Percentiles rank a stretch among this genome's conserved stretches.
phyloP scores from a whole-genome alignment of 2,888 invertebrate species.

The Shargacucullia verbasci region DNA sequence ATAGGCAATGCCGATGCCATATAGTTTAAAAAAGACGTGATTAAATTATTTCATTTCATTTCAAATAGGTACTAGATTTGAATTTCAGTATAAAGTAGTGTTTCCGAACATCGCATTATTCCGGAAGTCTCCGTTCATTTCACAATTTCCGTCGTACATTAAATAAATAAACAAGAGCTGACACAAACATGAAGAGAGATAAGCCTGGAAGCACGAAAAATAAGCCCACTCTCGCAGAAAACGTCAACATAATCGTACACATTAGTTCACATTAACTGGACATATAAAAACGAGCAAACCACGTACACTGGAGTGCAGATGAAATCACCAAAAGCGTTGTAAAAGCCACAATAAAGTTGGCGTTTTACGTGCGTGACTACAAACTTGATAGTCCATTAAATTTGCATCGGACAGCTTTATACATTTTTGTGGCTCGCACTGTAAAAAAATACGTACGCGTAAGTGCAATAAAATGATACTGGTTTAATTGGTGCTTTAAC shows the following conservation, averaged over 20 bases:
- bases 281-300: slow-evolving; percentile 48
- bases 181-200: slow-evolving; percentile 34
- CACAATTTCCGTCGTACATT: slow-evolving; percentile 25
- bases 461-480: slow-evolving; percentile 38
- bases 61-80: too few relatives aligned
- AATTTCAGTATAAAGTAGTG: background rate
- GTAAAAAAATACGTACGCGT: slow-evolving; percentile 38
- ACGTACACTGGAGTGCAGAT: slow-evolving; percentile 42
- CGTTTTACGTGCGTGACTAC: slow-evolving; percentile 67
- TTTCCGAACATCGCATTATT: background rate
- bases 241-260: slow-evolving; percentile 51
- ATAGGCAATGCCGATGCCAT: too few relatives aligned
- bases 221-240: slow-evolving; percentile 32
- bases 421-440: slow-evolving; percentile 58
- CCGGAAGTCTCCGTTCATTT: slow-evolving; percentile 3
- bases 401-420: slow-evolving; percentile 70
- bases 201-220: slow-evolving; percentile 39
- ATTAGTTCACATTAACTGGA: slow-evolving; percentile 54
- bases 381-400: slow-evolving; percentile 73
- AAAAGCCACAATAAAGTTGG: slow-evolving; percentile 62
- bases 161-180: slow-evolving; percentile 9
- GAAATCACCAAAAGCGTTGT: slow-evolving; percentile 48
- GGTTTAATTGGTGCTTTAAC: slow-evolving; percentile 36
- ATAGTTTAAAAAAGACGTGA: too few relatives aligned
- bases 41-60: too few relatives aligned